Evolutionary conservation across 1,140 invertebrate species (phyloP).

Genomic region (Antheraea mylitta): DNA sequence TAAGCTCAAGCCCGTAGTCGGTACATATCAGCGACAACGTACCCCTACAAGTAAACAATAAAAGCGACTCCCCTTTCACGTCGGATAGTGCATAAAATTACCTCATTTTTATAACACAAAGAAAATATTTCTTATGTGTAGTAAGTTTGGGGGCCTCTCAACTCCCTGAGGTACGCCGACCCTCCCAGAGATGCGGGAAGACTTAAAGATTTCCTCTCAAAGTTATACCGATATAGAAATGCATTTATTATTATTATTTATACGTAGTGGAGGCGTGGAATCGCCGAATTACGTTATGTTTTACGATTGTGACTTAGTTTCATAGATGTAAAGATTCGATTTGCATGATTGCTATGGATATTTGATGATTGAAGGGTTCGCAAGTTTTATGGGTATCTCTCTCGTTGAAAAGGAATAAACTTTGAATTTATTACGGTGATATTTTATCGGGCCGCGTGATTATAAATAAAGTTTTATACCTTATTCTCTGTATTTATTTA

Average conservation of each 20-base stretch:
- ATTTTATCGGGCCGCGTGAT: neutral
- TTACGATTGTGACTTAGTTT: slow-evolving; percentile 63
- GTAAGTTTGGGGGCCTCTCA: slow-evolving; percentile 30
- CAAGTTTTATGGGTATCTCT: slow-evolving; percentile 9
- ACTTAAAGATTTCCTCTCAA: slow-evolving; percentile 60
- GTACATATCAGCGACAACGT: neutral
- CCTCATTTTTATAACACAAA: slow-evolving; percentile 58
- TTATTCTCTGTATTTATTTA: neutral
- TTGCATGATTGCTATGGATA: slow-evolving; percentile 61
- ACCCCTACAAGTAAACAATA: neutral
- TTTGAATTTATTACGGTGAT: neutral
- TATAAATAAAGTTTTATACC: neutral
- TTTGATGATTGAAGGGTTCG: slow-evolving; percentile 18
- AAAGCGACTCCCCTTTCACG: slow-evolving; percentile 30
- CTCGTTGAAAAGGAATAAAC: neutral
- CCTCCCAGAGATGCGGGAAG: slow-evolving; percentile 41
- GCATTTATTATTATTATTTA: slow-evolving; percentile 74
- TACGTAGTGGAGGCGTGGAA: slow-evolving; percentile 48
- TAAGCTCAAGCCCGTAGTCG: neutral
- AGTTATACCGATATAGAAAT: slow-evolving; percentile 43
- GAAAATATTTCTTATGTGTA: slow-evolving; percentile 59
- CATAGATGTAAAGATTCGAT: slow-evolving; percentile 60
- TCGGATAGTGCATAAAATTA: slow-evolving; percentile 68
- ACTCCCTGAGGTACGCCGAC: slow-evolving; percentile 34
- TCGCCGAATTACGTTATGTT: slow-evolving; percentile 56